phyloP scores from a whole-genome alignment of 2,888 invertebrate genomes.

The Lottia gigantea region DNA sequence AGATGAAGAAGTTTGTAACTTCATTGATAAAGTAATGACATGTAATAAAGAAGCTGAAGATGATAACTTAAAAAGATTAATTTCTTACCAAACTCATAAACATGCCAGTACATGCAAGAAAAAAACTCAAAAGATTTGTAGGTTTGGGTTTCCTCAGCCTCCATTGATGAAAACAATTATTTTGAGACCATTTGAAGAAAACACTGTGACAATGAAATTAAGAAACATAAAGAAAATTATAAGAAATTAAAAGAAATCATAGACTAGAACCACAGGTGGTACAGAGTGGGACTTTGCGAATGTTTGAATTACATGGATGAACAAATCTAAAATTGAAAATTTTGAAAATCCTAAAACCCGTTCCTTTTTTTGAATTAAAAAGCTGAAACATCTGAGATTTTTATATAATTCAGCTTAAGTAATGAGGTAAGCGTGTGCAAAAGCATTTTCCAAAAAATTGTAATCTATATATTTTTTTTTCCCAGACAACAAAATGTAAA shows the following conservation, averaged over 20 bases:
- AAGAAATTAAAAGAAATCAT: not conserved
- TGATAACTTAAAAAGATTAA: slow-evolving; percentile 19
- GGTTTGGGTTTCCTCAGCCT: slow-evolving; percentile 26
- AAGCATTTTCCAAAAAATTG: too few relatives aligned
- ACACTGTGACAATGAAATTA: not conserved
- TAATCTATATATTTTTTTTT: too few relatives aligned
- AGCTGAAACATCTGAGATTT: too few relatives aligned
- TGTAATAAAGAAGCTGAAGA: slow-evolving; percentile 30
- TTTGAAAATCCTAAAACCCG: too few relatives aligned
- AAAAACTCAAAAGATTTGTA: slow-evolving; percentile 25
- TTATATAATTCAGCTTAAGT: too few relatives aligned
- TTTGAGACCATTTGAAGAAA: slow-evolving; percentile 3
- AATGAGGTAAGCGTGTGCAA: too few relatives aligned
- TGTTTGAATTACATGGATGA: too few relatives aligned
- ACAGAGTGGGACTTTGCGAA: too few relatives aligned
- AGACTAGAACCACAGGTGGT: too few relatives aligned
- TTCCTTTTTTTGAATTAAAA: too few relatives aligned
- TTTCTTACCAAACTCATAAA: slow-evolving; percentile 23
- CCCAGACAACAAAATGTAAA: too few relatives aligned
- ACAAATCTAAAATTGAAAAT: too few relatives aligned
- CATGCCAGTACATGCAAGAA: slow-evolving; percentile 30
- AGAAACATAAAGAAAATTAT: not conserved
- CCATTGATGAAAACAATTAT: slow-evolving; percentile 10
- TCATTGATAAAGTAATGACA: slow-evolving; percentile 26
- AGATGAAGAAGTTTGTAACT: slow-evolving; percentile 27